Conservation (phyloP, 2,888 invertebrate species). For the Conomelus anceps region DNA sequence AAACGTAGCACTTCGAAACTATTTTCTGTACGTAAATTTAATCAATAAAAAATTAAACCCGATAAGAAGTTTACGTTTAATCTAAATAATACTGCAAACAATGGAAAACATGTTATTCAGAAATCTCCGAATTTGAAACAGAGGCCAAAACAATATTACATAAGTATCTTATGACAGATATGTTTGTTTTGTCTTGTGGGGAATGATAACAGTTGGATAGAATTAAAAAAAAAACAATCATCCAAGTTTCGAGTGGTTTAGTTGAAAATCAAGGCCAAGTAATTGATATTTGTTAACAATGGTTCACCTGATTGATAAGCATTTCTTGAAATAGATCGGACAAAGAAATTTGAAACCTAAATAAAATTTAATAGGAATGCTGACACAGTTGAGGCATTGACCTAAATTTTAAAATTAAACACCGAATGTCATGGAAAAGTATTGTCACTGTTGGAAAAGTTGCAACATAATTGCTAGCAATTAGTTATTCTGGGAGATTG, state of each 20-base stretch:
- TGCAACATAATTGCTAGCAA: neutral
- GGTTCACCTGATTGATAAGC: neutral
- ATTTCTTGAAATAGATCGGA: neutral
- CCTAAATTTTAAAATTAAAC: neutral
- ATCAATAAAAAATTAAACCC: neutral
- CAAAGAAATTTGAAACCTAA: neutral
- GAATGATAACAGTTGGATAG: neutral
- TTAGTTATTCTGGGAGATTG: neutral
- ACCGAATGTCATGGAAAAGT: neutral
- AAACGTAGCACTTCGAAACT: too few relatives aligned
- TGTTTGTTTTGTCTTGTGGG: neutral
- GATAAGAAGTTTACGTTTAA: neutral
- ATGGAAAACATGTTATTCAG: neutral
- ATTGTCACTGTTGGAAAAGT: neutral
- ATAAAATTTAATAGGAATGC: neutral
- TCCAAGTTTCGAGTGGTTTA: neutral
- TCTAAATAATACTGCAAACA: neutral
- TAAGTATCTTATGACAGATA: neutral
- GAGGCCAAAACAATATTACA: neutral
- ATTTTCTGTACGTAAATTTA: neutral
- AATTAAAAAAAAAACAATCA: neutral
- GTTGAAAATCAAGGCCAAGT: neutral
- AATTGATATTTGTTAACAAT: neutral
- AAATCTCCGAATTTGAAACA: neutral
- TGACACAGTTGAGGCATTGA: neutral